These are phyloP conservation scores for Lutjanus campechanus DNA, from an alignment of 2,797 vertebrate species.

Conservation along the genomic window DNA sequence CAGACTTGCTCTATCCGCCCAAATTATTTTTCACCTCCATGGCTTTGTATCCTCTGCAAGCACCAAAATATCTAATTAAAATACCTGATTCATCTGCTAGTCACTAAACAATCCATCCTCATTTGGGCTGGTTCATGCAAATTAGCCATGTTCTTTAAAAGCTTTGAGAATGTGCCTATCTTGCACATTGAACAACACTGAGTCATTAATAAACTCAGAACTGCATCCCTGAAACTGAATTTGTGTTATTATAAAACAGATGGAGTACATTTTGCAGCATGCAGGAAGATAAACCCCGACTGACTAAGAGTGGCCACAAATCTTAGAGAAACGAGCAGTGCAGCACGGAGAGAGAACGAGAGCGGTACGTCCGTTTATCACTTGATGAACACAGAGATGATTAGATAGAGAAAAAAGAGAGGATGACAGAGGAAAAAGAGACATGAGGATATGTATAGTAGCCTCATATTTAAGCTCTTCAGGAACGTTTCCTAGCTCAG, in stretches of 20 bases:
- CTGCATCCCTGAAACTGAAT: conserved; percentile 7
- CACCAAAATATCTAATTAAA: conserved; percentile 44
- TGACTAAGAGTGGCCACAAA: conserved; percentile 42
- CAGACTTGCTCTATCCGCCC: conserved; percentile 13
- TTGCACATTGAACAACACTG: conserved; percentile 48
- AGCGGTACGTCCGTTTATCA: conserved; percentile 13
- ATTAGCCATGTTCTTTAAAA: conserved; percentile 41
- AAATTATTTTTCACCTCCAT: conserved; percentile 39
- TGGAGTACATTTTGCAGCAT: background rate
- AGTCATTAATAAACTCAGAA: conserved; percentile 33
- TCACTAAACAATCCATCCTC: conserved; percentile 47
- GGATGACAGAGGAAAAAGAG: conserved; percentile 10
- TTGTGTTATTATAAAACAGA: conserved; percentile 36
- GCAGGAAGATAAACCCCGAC: conserved; percentile 28
- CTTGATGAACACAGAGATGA: background rate
- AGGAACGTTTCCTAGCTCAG: conserved; percentile 9
- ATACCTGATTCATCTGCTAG: conserved; percentile 35
- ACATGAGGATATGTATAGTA: conserved; percentile 17
- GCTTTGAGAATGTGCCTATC: conserved; percentile 47
- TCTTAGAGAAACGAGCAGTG: conserved; percentile 23
- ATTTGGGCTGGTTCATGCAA: conserved; percentile 59
- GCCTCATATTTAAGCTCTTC: conserved; percentile 29
- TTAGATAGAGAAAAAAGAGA: conserved; percentile 4
- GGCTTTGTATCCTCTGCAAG: conserved; percentile 11
- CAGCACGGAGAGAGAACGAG: background rate